Percentiles rank a stretch among this genome's conserved stretches.
Conservation (phyloP, 1,140 invertebrate genomes). For the Drosophila insularis region DNA sequence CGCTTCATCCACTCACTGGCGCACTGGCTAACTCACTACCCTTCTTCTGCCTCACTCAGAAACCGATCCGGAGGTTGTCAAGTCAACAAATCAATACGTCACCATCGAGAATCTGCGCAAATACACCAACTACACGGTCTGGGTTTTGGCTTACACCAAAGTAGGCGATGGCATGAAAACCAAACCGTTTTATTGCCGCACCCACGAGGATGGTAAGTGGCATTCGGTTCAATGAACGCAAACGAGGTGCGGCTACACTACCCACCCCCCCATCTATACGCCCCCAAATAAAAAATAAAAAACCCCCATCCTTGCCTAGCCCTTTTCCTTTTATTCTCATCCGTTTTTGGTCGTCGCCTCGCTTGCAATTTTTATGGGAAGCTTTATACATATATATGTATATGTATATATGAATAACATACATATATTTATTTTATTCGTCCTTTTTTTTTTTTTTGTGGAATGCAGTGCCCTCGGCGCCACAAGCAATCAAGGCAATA, state of each 20-base stretch:
- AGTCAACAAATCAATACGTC: conserved; percentile 82
- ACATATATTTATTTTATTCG: conserved; percentile 24
- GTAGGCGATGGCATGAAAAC: conserved; percentile 94
- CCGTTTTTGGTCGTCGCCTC: conserved; percentile 39
- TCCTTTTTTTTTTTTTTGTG: conserved; percentile 26
- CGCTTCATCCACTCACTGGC: conserved; percentile 2
- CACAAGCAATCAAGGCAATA: conserved; percentile 93
- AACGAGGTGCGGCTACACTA: conserved; percentile 62
- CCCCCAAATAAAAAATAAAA: neutral
- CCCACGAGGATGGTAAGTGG: conserved; percentile 93
- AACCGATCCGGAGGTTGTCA: conserved; percentile 82
- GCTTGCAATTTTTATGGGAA: conserved; percentile 60
- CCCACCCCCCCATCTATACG: neutral
- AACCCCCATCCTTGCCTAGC: too few relatives aligned
- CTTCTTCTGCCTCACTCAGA: conserved; percentile 39
- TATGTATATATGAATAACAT: conserved; percentile 51
- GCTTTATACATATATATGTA: conserved; percentile 45
- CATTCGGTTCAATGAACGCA: conserved; percentile 74
- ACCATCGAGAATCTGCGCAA: conserved; percentile 84
- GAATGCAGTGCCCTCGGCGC: conserved; percentile 89
- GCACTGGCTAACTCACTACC: too few relatives aligned
- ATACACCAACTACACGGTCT: conserved; percentile 97
- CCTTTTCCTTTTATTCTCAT: neutral
- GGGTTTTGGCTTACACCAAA: conserved; percentile 92
- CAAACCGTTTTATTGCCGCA: conserved; percentile 92